A percentile compares a stretch with the other conserved stretches of the same genome.
Conservation (phyloP, 1,140 invertebrate species). For the Trachelipus rathkii region DNA sequence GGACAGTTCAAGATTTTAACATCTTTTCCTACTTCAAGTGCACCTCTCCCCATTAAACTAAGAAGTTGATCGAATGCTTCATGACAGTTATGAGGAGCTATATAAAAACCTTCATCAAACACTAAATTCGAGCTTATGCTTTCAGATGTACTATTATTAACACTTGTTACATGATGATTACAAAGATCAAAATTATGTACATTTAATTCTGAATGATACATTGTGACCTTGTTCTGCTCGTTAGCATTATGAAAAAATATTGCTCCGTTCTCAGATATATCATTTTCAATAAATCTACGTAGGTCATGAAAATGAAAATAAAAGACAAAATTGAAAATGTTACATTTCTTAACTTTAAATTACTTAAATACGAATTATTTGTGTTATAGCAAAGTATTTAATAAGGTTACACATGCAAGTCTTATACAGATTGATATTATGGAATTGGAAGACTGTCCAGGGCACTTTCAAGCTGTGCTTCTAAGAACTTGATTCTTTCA, state of each 20-base stretch:
- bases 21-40: background rate
- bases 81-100: conserved; percentile 1
- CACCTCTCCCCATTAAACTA: background rate
- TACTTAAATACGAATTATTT: background rate
- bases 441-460: background rate
- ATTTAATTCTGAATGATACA: conserved; percentile 4
- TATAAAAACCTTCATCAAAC: background rate
- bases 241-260: background rate
- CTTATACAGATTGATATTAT: background rate
- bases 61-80: conserved; percentile 8
- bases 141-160: background rate
- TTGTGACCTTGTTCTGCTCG: background rate
- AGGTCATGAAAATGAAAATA: no score
- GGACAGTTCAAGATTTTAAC: conserved; percentile 17
- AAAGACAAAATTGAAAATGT: conserved; percentile 29
- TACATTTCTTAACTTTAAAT: conserved; percentile 28
- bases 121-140: background rate
- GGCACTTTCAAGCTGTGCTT: background rate
- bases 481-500: conserved; percentile 28
- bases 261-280: no score
- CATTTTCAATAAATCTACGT: no score
- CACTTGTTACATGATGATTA: background rate
- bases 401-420: background rate
- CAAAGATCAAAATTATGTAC: background rate
- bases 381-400: background rate